Base-by-base conservation (phyloP, 2,888 invertebrate genomes). In the Holacanthella duospinosa region DNA sequence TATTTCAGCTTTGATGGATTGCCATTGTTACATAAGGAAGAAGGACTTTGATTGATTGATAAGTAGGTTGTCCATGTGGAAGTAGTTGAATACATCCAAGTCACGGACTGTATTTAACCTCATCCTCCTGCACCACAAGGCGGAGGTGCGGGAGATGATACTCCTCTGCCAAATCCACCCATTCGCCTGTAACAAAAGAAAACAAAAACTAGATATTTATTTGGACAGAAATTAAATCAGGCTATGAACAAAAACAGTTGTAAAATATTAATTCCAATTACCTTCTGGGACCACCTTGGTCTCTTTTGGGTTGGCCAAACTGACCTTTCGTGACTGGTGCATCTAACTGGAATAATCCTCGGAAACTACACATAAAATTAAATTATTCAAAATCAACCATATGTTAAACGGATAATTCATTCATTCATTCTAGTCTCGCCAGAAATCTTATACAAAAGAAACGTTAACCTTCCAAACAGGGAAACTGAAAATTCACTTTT, bases 41-140 rank as follows among this genome's bases (percentile, higher is more conserved):
- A 21, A 21, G 4, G n/a, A n/a, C n/a, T 48, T 9, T 4, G n/a
- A 21, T 48, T 21, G 16, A 48, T 6, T 36, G 9, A 36, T 16
- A 21, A 21, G n/a, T 9, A 16, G 19, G 48, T 48, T 59, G 6
- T 43, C 43, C n/a, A n/a, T n/a, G n/a, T n/a, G n/a, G n/a, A n/a
- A n/a, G n/a, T n/a, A n/a, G n/a, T n/a, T n/a, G n/a, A n/a, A n/a
- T n/a, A n/a, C n/a, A n/a, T n/a, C n/a, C n/a, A n/a, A n/a, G 21
- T 27, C 6, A 43, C 21, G 29, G 55, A 55, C 43, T 4, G 4
- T 9, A 43, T 26, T 61, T 61, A 61, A 61, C 61, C 61, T 61
- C 61, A 61, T 61, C 61, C 61, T n/a, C 61, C 61, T 9, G 56
- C 28, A 6, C 26, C 27, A 25, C 61, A 61, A 6, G 60, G 60